phyloP scores from a whole-genome alignment of 2,888 invertebrate species.

The Fabriciana adippe region DNA sequence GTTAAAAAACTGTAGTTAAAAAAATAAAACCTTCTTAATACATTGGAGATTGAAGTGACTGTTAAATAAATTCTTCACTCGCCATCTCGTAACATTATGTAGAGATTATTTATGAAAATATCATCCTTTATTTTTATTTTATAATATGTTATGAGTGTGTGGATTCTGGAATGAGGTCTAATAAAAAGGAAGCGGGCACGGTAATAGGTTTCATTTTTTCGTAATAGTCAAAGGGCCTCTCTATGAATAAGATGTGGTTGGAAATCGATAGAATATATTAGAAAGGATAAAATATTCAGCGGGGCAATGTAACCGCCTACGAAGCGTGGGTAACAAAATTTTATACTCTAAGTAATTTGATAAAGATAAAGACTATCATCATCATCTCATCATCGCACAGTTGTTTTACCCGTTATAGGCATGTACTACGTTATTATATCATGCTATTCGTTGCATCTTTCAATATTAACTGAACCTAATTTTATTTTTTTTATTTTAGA shows the following conservation, averaged over 20 bases:
- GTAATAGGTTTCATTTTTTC: conserved; percentile 19
- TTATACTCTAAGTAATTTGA: conserved; percentile 18
- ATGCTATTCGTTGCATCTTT: neutral
- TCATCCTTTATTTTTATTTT: neutral
- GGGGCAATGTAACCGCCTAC: conserved; percentile 18
- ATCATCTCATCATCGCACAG: neutral
- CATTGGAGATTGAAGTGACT: neutral
- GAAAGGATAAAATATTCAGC: conserved; percentile 26
- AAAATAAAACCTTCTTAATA: neutral
- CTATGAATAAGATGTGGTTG: conserved; percentile 16
- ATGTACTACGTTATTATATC: neutral
- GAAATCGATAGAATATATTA: conserved; percentile 28
- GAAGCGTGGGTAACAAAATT: conserved; percentile 18
- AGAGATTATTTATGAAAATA: neutral
- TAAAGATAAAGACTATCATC: conserved; percentile 1
- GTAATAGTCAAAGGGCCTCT: conserved; percentile 19
- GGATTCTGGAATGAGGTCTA: neutral
- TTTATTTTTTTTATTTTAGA: neutral
- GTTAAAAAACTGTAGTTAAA: no score
- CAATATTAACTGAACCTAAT: neutral
- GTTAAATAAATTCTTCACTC: conserved; percentile 3
- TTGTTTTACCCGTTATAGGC: neutral
- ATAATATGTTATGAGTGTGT: neutral
- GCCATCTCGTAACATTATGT: conserved; percentile 1
- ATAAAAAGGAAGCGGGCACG: neutral